Conservation (phyloP, 1,140 invertebrate genomes). For the Lepeophtheirus salmonis region DNA sequence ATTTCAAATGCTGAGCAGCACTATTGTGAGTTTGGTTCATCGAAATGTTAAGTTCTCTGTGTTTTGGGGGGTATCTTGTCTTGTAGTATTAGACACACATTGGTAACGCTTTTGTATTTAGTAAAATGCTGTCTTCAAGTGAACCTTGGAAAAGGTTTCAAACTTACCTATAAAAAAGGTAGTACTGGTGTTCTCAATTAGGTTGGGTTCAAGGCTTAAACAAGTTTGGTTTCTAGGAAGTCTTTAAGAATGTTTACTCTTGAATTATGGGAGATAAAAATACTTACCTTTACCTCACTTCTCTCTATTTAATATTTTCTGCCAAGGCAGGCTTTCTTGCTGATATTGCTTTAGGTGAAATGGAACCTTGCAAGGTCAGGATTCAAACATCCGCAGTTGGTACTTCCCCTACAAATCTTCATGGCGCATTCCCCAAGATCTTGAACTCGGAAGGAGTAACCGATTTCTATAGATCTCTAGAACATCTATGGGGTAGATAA, state of each 20-base stretch:
- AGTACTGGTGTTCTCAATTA: slow-evolving; percentile 65
- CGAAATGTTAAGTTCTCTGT: slow-evolving; percentile 79
- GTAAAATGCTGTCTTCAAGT: slow-evolving; percentile 92
- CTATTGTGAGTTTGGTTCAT: slow-evolving; percentile 80
- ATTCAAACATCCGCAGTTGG: slow-evolving; percentile 75
- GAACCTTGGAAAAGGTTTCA: slow-evolving; percentile 71
- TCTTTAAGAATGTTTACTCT: slow-evolving; percentile 72
- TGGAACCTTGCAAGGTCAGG: slow-evolving; percentile 92
- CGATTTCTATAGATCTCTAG: slow-evolving; percentile 83
- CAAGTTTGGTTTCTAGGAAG: slow-evolving; percentile 60
- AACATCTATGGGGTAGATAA: slow-evolving; percentile 92
- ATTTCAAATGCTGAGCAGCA: slow-evolving; percentile 34
- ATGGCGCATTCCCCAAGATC: slow-evolving; percentile 79
- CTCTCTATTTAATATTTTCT: slow-evolving; percentile 77
- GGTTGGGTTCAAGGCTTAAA: slow-evolving; percentile 61
- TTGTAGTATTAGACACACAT: slow-evolving; percentile 69
- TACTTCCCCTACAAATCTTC: slow-evolving; percentile 69
- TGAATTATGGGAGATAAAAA: slow-evolving; percentile 78
- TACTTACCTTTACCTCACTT: slow-evolving; percentile 75
- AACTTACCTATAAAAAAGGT: slow-evolving; percentile 57
- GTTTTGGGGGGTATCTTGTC: slow-evolving; percentile 85
- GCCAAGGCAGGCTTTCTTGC: slow-evolving; percentile 98
- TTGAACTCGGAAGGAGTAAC: slow-evolving; percentile 49
- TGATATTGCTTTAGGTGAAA: slow-evolving; percentile 89
- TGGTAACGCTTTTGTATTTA: slow-evolving; percentile 84